Base-by-base conservation (phyloP, 2,113 vertebrate genomes). In the Rhombomys opimus region DNA sequence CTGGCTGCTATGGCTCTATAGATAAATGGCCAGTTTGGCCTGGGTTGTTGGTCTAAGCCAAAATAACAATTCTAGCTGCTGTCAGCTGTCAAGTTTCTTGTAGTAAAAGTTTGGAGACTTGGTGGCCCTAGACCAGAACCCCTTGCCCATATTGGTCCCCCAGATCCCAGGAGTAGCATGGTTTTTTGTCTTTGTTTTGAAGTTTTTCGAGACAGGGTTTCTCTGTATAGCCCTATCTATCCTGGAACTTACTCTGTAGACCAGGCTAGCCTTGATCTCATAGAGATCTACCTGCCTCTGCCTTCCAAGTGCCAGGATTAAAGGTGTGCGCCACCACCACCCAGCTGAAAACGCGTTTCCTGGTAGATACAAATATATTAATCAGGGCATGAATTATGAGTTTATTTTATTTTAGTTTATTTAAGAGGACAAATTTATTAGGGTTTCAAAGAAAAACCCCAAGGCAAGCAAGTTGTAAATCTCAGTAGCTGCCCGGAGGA, bases 111-210 rank as follows among this genome's bases (percentile, higher is more conserved):
- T 75, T 88, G 41, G 68, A 52, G 35, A 68, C 77, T 93, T 91
- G 35, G 73, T 85, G 57, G 27, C 27, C 75, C 65, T 0, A 0
- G 12, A 75, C 52, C 22, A 67, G 91, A 94, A 59, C 50, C 72
- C 63, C 23, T 30, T 59, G 23, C 11, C 32, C 67, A n/a, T 50
- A 54, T 70, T 35, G 17, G 98, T 99, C 63, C 52, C 2, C 18
- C 5, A 38, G 11, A 35, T 7, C 4, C 98, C 99, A 99, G 99
- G 99, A 99, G 99, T 98, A 99, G 97, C 98, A 97, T 99, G 98
- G 99, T 99, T 99, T 76, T 76, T 13, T 15, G 6, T 11, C 17
- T 5, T 30, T 78, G 13, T 32, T 80, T 25, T 32, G 52, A 30
- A 11, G 46, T 46, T 46, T 46, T 46, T 46, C 46, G 46, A 46